These are phyloP conservation scores for Gymnoscopelus microlampas DNA, from an alignment of 2,797 vertebrate species.

Conservation along the genomic window DNA sequence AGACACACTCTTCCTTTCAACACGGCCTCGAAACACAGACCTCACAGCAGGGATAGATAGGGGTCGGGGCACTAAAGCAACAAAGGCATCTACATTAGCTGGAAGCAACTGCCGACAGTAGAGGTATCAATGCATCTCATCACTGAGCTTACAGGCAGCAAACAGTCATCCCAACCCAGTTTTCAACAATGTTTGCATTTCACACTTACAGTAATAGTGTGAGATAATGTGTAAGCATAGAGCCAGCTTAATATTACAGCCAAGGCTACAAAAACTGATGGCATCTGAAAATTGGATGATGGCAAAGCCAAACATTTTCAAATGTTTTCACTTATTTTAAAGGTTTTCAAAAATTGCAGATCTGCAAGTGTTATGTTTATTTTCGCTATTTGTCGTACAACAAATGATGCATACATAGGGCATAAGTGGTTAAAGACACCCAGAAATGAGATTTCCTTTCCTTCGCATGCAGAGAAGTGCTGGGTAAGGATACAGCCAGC, in stretches of 20 bases:
- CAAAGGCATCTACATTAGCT: neutral
- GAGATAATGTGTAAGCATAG: too few species aligned
- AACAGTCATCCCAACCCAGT: too few species aligned
- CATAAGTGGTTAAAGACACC: constrained; percentile 12
- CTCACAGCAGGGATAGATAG: neutral
- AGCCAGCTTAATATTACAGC: too few species aligned
- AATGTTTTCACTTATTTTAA: too few species aligned
- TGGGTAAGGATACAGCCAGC: constrained; percentile 45
- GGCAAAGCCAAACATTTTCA: too few species aligned
- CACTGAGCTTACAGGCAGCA: neutral
- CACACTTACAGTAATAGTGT: too few species aligned
- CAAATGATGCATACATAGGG: constrained; percentile 9
- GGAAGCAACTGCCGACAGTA: neutral
- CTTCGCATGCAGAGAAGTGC: constrained; percentile 34
- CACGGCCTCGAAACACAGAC: neutral
- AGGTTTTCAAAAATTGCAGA: too few species aligned
- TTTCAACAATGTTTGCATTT: too few species aligned
- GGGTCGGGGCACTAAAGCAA: constrained; percentile 12
- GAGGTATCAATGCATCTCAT: neutral
- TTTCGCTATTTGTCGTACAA: too few species aligned
- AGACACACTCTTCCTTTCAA: constrained; percentile 12
- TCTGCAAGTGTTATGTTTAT: too few species aligned
- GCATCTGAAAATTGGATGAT: too few species aligned
- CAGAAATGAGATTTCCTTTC: constrained; percentile 28
- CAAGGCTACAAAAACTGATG: too few species aligned